Base-by-base conservation (phyloP, 2,113 vertebrate species). In the Chlamydotis undulata region DNA sequence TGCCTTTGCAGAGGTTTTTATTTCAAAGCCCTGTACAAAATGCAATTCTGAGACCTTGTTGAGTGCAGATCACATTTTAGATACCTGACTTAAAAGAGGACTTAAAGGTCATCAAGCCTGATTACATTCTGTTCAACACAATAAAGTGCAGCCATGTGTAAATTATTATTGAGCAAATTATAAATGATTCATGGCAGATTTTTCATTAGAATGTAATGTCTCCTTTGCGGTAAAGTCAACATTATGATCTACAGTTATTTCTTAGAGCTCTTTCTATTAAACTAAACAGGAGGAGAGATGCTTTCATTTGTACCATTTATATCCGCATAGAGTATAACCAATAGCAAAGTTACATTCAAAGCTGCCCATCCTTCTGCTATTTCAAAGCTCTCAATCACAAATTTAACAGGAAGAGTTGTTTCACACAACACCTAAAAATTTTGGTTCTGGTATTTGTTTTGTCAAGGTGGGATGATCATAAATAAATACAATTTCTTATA, bases 61-160 rank as follows among this genome's bases (percentile, higher is more conserved):
- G 75, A 81, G 60, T 28, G 59, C 61, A 96, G 75, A 94, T 82
- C 39, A 52, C 71, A 93, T 86, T 97, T 95, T 82, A 97, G 90
- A 95, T 71, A 93, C 17, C 47, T 37, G 29, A 70, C 86, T 94
- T 94, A 80, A 97, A 97, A 97, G 81, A 95, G 65, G 84, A 93
- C 93, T 96, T 95, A 97, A 96, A 97, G 97, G 96, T 97, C 96
- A 97, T 91, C 91, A 95, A 96, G 80, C 60, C 56, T 93, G 91
- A 96, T 96, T 97, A 83, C 91, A 92, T 97, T 97, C 91, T 96
- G 90, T 82, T 96, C 89, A 90, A 89, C 75, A 94, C 79, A 95
- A 88, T 94, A 90, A 95, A 96, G 94, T 86, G 89, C 61, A 96
- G 73, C 68, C 96, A 96, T 96, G 95, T 95, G 89, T 90, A 97